Conservation (phyloP, 2,797 vertebrate genomes). For the Siniperca undulata region DNA sequence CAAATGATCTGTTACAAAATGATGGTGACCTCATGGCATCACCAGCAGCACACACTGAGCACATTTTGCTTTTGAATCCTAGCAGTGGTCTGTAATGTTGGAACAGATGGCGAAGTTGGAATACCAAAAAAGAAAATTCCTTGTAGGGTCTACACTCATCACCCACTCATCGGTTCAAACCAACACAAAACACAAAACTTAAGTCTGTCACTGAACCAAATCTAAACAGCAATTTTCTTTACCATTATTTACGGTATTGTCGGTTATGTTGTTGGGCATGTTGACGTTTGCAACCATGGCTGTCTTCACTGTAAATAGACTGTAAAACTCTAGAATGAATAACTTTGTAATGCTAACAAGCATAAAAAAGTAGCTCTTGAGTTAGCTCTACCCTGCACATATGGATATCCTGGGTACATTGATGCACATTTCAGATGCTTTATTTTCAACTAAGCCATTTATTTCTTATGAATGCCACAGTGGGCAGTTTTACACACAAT, state of each 20-base stretch:
- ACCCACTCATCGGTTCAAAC: not conserved
- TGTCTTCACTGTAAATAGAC: not conserved
- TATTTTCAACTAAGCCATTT: not conserved
- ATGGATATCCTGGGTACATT: not conserved
- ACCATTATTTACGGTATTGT: not conserved
- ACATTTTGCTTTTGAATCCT: slow-evolving; percentile 23
- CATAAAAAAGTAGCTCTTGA: not conserved
- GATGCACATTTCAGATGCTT: slow-evolving; percentile 1
- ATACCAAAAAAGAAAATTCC: not conserved
- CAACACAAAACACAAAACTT: not conserved
- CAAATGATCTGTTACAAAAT: slow-evolving; percentile 47
- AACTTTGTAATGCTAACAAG: not conserved
- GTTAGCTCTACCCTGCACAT: not conserved
- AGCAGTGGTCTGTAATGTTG: not conserved
- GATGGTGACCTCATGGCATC: slow-evolving; percentile 48
- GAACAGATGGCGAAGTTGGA: slow-evolving; percentile 1
- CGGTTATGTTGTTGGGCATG: not conserved
- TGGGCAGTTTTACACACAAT: not conserved
- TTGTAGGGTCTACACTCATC: not conserved
- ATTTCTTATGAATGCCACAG: slow-evolving; percentile 1
- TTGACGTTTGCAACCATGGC: not conserved
- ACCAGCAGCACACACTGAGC: slow-evolving; percentile 22
- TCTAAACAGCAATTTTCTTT: not conserved
- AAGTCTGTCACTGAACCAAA: not conserved
- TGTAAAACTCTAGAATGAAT: not conserved